Conservation (phyloP, 2,797 vertebrate genomes). For the Darevskia nairensis region DNA sequence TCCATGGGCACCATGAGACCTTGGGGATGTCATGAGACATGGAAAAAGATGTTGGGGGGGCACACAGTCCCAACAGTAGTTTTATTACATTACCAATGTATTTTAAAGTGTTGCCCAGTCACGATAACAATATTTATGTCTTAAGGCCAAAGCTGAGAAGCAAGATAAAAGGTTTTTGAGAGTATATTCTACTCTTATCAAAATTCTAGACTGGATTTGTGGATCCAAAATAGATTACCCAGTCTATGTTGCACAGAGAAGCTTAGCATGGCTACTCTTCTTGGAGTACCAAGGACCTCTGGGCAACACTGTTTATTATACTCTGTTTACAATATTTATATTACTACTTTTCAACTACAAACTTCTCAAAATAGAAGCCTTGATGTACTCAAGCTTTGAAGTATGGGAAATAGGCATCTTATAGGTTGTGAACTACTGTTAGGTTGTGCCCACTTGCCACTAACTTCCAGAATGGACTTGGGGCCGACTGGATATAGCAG, state of each 20-base stretch:
- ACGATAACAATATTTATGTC: not conserved
- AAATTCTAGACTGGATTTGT: not conserved
- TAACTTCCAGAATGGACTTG: not conserved
- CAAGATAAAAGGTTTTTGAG: not conserved
- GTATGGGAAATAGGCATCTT: not conserved
- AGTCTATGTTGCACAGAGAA: not conserved
- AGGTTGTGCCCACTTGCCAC: not conserved
- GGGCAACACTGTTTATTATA: not conserved
- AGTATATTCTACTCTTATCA: not conserved
- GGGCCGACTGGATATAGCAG: not conserved
- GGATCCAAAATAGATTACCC: not conserved
- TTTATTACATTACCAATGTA: rapidly evolving
- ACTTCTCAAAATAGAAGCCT: not conserved
- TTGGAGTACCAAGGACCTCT: not conserved
- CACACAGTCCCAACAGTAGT: rapidly evolving
- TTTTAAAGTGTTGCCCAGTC: not conserved
- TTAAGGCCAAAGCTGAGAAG: not conserved
- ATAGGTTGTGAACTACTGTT: too few relatives aligned
- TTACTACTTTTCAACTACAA: not conserved
- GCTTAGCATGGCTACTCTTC: not conserved
- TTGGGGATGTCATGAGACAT: not conserved
- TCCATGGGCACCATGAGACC: not conserved
- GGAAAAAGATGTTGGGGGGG: not conserved
- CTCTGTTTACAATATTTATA: not conserved
- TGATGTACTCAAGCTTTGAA: not conserved